Evolutionary conservation across 1,140 invertebrate genomes (phyloP).

Genomic region (Drosophila serrata): DNA sequence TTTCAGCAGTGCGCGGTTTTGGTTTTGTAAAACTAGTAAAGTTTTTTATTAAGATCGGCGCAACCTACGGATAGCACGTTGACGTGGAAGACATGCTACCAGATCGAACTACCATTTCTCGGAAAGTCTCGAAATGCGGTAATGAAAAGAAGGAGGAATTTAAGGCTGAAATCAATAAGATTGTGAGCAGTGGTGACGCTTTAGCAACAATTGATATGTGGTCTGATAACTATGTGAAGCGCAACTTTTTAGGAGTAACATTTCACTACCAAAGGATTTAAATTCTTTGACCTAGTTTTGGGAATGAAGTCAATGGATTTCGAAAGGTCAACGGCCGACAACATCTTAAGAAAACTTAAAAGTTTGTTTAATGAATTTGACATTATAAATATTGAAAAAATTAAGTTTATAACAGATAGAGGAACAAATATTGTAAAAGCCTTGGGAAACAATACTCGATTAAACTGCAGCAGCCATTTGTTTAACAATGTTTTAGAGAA

Average conservation of each 20-base stretch:
- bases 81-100: too few relatives aligned
- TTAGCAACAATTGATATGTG: slow-evolving; percentile 7
- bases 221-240: not conserved
- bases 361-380: too few relatives aligned
- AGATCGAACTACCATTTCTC: too few relatives aligned
- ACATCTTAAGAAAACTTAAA: not conserved
- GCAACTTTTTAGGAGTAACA: not conserved
- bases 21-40: not conserved
- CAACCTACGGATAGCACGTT: not conserved
- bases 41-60: not conserved
- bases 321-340: not conserved
- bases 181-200: not conserved
- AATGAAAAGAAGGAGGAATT: not conserved
- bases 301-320: slow-evolving; percentile 1
- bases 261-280: not conserved
- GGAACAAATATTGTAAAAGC: not conserved
- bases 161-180: not conserved
- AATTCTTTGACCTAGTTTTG: not conserved
- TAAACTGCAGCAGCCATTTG: too few relatives aligned
- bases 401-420: not conserved
- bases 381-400: slow-evolving; percentile 2
- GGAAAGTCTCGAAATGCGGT: too few relatives aligned
- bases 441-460: not conserved
- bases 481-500: not conserved
- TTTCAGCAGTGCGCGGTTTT: not conserved